phyloP scores from a whole-genome alignment of 2,888 invertebrate species.

The Netelia melanura region DNA sequence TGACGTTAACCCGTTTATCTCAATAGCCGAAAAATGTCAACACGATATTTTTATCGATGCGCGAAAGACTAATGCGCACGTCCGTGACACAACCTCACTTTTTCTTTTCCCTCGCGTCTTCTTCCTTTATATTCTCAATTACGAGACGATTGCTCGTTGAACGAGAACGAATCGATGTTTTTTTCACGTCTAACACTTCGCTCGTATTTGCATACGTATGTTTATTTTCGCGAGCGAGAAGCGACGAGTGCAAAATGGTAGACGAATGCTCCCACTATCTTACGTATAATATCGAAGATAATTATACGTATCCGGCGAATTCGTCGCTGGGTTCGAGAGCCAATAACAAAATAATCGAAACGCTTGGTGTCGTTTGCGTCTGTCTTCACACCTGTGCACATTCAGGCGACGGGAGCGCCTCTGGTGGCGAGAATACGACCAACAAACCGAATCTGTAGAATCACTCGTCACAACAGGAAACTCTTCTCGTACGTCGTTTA shows the following conservation, averaged over 20 bases:
- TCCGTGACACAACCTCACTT: not conserved
- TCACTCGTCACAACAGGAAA: too few relatives aligned
- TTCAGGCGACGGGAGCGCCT: conserved; percentile 22
- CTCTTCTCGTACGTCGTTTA: too few relatives aligned
- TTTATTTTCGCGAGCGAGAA: not conserved
- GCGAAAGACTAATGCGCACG: not conserved
- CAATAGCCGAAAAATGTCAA: not conserved
- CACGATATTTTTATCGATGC: not conserved
- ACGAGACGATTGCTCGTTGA: not conserved
- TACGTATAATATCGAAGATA: not conserved
- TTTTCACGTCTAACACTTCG: not conserved
- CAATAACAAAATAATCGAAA: not conserved
- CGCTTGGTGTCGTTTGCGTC: not conserved
- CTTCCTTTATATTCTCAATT: not conserved
- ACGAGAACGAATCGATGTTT: not conserved
- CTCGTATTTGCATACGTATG: not conserved
- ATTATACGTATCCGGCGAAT: not conserved
- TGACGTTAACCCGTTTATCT: conserved; percentile 39
- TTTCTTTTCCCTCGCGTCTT: not conserved
- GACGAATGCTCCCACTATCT: not conserved
- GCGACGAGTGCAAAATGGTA: not conserved
- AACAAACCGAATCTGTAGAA: not conserved
- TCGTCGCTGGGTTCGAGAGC: not conserved
- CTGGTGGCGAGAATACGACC: not conserved
- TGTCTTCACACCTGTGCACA: conserved; percentile 54